Conservation (phyloP, 2,797 vertebrate species). For the Gadopsis marmoratus region DNA sequence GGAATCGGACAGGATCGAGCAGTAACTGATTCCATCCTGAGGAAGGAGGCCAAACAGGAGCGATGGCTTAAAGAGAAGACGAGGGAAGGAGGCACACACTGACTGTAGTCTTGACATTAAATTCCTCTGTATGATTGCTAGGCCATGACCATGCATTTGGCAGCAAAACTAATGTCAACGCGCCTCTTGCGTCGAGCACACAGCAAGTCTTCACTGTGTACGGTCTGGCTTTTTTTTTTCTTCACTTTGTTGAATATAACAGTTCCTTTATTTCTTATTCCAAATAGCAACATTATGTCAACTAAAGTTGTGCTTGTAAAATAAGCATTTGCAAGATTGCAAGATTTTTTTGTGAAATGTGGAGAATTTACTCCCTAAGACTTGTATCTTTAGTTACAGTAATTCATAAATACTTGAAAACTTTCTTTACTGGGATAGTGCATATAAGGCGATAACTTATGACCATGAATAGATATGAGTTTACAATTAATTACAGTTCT, state of each 20-base stretch:
- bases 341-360: neutral
- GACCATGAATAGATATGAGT: neutral
- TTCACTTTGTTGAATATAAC: neutral
- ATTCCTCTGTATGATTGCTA: neutral
- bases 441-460: neutral
- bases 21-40: constrained; percentile 4
- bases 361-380: neutral
- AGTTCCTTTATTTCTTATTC: neutral
- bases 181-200: neutral
- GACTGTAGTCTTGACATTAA: neutral
- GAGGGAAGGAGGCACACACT: neutral
- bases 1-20: neutral
- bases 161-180: neutral
- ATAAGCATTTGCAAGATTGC: neutral
- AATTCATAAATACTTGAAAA: neutral
- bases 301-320: neutral
- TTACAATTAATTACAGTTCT: neutral
- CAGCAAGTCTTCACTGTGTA: no score
- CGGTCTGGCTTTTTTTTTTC: neutral
- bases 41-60: neutral
- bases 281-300: neutral
- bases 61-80: neutral
- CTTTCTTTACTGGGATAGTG: neutral
- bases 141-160: neutral
- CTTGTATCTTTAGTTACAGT: neutral